A percentile compares a stretch with the other conserved stretches of the same genome.
phyloP scores from a whole-genome alignment of 2,797 vertebrate genomes.

The Tokudaia tokunoshimensis region DNA sequence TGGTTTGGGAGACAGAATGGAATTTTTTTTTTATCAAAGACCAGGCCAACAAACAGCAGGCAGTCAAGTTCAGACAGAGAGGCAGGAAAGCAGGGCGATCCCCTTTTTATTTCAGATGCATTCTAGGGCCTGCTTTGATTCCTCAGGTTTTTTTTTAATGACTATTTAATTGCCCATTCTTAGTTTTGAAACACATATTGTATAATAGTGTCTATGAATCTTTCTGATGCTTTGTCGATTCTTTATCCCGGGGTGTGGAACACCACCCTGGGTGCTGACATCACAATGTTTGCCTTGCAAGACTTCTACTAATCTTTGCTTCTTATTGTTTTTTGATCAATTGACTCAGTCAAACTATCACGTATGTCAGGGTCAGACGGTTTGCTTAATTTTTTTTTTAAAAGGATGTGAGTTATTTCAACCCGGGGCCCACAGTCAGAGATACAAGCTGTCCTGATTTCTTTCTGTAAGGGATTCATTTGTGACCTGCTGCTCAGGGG shows the following conservation, averaged over 20 bases:
- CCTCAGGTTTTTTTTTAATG: slow-evolving; percentile 53
- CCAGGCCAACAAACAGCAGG: slow-evolving; percentile 84
- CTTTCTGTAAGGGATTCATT: slow-evolving; percentile 60
- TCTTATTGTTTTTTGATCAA: slow-evolving; percentile 72
- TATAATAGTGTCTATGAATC: slow-evolving; percentile 51
- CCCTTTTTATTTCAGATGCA: slow-evolving; percentile 75
- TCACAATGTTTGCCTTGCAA: slow-evolving; percentile 54
- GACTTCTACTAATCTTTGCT: slow-evolving; percentile 62
- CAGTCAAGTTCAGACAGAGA: slow-evolving; percentile 91
- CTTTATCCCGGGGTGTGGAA: not conserved
- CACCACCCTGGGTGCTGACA: not conserved
- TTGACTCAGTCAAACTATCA: slow-evolving; percentile 63
- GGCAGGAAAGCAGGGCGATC: slow-evolving; percentile 80
- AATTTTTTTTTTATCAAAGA: slow-evolving; percentile 81
- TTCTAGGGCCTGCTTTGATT: slow-evolving; percentile 83
- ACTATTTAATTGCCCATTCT: slow-evolving; percentile 74
- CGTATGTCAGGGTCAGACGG: slow-evolving; percentile 25
- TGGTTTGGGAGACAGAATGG: slow-evolving; percentile 78
- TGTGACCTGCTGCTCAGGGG: not conserved
- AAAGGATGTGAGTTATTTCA: slow-evolving; percentile 64
- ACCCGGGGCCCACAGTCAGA: slow-evolving; percentile 2
- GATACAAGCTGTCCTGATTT: not conserved
- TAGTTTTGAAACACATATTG: slow-evolving; percentile 41
- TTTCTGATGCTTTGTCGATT: not conserved
- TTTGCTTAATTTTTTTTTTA: slow-evolving; percentile 61